Base-by-base conservation (phyloP, 2,797 vertebrate genomes). In the Petrocephalus schoutedeni region DNA sequence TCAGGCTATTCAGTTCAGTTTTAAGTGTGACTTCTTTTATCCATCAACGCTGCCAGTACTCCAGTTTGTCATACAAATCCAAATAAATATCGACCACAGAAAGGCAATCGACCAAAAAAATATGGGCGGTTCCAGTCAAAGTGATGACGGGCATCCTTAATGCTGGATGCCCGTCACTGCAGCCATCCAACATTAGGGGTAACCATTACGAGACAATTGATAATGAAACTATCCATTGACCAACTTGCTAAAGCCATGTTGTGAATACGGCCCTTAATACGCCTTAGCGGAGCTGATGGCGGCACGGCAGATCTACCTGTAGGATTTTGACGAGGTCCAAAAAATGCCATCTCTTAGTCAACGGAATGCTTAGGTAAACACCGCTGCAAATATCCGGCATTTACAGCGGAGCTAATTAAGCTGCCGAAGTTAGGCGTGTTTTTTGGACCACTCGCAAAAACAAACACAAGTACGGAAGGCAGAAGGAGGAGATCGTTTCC, bases 351-450 rank as follows among this genome's bases (percentile, higher is more conserved):
- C 51, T 64, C 61, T 53, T 54, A 10, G 51, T 36, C 54, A 86
- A 57, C 4, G 28, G 84, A 87, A 87, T 51, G 61, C 32, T 87
- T 57, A 56, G 41, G 53, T 59, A 87, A 80, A 87, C 82, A 87
- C 54, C 59, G n/a, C 86, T 19, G 54, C 45, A 87, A 16, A 87
- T 71, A 74, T 49, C 45, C 59, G 19, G 7, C 58, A 87, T 32
- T 56, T 36, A 49, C 45, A 49, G 85, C 16, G n/a, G 57, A 59
- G 53, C 9, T 28, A 28, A 28, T 28, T 23, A 23, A 61, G 9
- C 59, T 21, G n/a, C 61, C 12, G 1, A 36, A 57, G 57, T 58
- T 86, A 5, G 23, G 28, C 59, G 14, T 14, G 28, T 2, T 53
- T 19, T 51, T 71, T 54, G 64, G 5, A 87, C 57, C 57, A 19